Conservation (phyloP, 2,113 vertebrate species). For the Rhea americana region DNA sequence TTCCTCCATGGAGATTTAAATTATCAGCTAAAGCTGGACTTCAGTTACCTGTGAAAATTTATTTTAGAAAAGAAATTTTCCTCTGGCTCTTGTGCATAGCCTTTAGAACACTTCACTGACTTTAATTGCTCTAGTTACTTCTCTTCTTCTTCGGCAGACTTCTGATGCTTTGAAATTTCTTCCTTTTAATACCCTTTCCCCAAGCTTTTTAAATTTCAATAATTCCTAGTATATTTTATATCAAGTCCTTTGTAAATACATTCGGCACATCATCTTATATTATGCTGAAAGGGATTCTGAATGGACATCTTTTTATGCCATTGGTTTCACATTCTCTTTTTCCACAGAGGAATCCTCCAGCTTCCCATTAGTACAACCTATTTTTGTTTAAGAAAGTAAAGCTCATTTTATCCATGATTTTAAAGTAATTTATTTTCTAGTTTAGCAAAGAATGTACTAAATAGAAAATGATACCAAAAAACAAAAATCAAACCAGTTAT, state of each 20-base stretch:
- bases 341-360: neutral
- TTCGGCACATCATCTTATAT: neutral
- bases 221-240: neutral
- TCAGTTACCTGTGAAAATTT: slow-evolving; percentile 41
- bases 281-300: neutral
- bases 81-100: neutral
- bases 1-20: slow-evolving; percentile 59
- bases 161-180: neutral
- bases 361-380: neutral
- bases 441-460: neutral
- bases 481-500: neutral
- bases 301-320: neutral
- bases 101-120: neutral
- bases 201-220: neutral
- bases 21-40: slow-evolving; percentile 23
- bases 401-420: neutral
- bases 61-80: slow-evolving; percentile 24
- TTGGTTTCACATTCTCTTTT: neutral
- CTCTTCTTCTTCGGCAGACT: neutral
- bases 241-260: neutral
- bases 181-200: neutral
- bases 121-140: neutral
- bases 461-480: neutral
- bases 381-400: slow-evolving; percentile 1
- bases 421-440: neutral